These are phyloP conservation scores for Drosophila sucinea DNA, from an alignment of 1,140 invertebrate genomes.

Conservation along the genomic window DNA sequence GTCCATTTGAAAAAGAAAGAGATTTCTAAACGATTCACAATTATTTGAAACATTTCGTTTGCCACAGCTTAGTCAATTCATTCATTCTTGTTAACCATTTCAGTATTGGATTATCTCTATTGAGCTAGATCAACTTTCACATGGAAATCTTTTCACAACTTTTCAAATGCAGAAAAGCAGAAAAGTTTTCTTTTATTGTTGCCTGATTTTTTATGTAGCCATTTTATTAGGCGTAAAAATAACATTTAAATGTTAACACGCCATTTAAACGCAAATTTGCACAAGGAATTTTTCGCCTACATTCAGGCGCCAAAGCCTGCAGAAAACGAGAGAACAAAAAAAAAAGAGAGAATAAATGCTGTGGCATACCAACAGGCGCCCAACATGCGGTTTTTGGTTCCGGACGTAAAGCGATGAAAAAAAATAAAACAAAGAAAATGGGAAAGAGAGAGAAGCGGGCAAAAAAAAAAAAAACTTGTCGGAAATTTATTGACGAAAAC, in stretches of 20 bases:
- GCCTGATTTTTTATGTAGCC: slow-evolving; percentile 44
- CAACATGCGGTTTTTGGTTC: slow-evolving; percentile 54
- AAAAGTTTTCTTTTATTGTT: slow-evolving; percentile 44
- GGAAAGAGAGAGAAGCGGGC: neutral
- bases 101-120: neutral
- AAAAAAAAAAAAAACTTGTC: slow-evolving; percentile 47
- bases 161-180: slow-evolving; percentile 24
- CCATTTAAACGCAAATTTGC: slow-evolving; percentile 74
- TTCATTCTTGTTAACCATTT: neutral
- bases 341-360: slow-evolving; percentile 47
- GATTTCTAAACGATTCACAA: neutral
- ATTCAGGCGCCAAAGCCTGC: slow-evolving; percentile 29
- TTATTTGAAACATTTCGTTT: neutral
- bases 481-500: slow-evolving; percentile 76
- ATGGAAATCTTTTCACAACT: slow-evolving; percentile 4
- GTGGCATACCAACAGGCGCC: slow-evolving; percentile 68
- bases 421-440: slow-evolving; percentile 17
- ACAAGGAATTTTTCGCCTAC: slow-evolving; percentile 42
- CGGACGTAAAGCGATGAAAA: slow-evolving; percentile 21
- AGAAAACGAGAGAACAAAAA: slow-evolving; percentile 29
- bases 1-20: neutral
- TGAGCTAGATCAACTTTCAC: neutral
- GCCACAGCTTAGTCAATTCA: neutral
- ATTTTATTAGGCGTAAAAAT: slow-evolving; percentile 76
- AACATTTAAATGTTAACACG: slow-evolving; percentile 77